Evolutionary conservation across 2,113 vertebrate species (phyloP), one percentile per base, ranked within the genome.

Genomic region (Petromus typicus): DNA sequence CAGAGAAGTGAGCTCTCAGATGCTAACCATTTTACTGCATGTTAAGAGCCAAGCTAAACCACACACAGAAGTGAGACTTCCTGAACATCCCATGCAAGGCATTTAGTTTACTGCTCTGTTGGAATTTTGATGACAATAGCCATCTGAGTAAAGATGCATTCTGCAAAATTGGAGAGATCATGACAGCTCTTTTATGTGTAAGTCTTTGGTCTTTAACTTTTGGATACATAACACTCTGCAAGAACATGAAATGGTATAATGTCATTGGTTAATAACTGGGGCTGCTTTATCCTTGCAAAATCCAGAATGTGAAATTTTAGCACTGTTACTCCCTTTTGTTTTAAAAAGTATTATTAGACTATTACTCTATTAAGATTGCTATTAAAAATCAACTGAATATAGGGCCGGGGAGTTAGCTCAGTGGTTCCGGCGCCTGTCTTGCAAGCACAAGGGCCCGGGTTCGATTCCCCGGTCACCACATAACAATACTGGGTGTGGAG

Each of bases 41-140:
- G 75, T 67, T n/a, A 59, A 95, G 64, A 91, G 69, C 80, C 75
- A 89, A 94, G 91, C 92, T 87, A 94, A 97, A 84, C 85, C 92
- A 94, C 84, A 84, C 80, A 92, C 45, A 94, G 95, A 96, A 94
- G 81, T 51, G 69, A 91, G 80, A 93, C 94, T 92, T 96, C 89
- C 90, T 81, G 61, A 91, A 61, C 59, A 75, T 51, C 88, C 76
- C 92, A 91, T 14, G 18, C 94, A 61, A 40, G 43, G 59, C 40
- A 67, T 59, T 89, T 43, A 66, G 67, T 69, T 73, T 69, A 91
- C 63, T 85, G 23, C 86, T 90, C 25, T 67, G 79, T 11, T 69
- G 80, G 89, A 92, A 89, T 75, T 69, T 59, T 54, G 37, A 89
- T 83, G 63, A 90, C 78, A 83, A 69, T 34, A 59, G 51, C 37